Conservation (phyloP, 2,888 invertebrate genomes). For the Hedychridium roseum region DNA sequence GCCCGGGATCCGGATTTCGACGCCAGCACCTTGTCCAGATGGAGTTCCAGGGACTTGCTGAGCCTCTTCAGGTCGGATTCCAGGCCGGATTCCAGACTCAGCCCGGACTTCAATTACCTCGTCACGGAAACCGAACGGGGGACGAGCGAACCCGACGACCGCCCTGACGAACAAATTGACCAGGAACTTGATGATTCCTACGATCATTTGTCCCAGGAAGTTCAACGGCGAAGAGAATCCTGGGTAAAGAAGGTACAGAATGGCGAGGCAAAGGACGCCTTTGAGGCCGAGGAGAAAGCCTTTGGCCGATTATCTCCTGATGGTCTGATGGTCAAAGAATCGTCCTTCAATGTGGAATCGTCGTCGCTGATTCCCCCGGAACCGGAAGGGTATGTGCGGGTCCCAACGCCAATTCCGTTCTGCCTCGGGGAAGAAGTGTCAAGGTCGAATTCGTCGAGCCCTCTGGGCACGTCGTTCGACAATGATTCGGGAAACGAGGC, state of each 20-base stretch:
- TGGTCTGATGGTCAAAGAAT: too few relatives aligned
- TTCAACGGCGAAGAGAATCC: too few relatives aligned
- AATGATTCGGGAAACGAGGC: slow-evolving; percentile 55
- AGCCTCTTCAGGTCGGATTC: slow-evolving; percentile 45
- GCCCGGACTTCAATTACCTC: slow-evolving; percentile 25
- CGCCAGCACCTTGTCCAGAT: slow-evolving; percentile 46
- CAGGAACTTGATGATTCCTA: too few relatives aligned
- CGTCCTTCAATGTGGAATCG: too few relatives aligned
- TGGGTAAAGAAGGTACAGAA: too few relatives aligned
- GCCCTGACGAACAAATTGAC: too few relatives aligned
- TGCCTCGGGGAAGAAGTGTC: slow-evolving; percentile 41
- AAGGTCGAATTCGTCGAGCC: slow-evolving; percentile 42
- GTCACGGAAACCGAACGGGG: too few relatives aligned
- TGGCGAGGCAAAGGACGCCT: too few relatives aligned
- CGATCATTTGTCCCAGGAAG: too few relatives aligned
- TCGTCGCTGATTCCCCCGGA: slow-evolving; percentile 19
- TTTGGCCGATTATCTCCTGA: too few relatives aligned
- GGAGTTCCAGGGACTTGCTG: slow-evolving; percentile 43
- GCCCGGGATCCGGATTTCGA: slow-evolving; percentile 46
- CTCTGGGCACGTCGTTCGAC: slow-evolving; percentile 44
- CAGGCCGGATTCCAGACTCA: slow-evolving; percentile 33
- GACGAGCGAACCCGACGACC: too few relatives aligned
- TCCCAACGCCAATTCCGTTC: slow-evolving; percentile 55
- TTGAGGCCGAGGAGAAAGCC: too few relatives aligned
- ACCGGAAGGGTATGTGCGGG: slow-evolving; percentile 44